These are phyloP conservation scores for Formicarius rufipectus DNA, from an alignment of 2,113 vertebrate genomes.

Conservation along the genomic window DNA sequence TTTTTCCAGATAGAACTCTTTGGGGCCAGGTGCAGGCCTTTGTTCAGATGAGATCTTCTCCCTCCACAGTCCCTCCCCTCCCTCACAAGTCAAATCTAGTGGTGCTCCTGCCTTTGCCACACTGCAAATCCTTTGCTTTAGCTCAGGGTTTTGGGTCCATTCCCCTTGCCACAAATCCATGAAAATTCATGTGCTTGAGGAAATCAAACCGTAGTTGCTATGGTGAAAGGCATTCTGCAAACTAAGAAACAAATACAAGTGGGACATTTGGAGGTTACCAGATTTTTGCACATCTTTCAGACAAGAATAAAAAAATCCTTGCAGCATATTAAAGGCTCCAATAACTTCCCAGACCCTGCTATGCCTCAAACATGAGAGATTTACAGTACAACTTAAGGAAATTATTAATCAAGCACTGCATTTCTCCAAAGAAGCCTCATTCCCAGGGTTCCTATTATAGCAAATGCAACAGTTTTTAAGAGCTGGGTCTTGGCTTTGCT, in stretches of 20 bases:
- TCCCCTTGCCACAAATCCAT: not conserved
- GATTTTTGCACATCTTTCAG: conserved; percentile 12
- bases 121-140: not conserved
- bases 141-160: not conserved
- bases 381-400: not conserved
- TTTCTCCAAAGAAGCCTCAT: not conserved
- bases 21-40: not conserved
- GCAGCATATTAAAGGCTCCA: not conserved
- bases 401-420: not conserved
- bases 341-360: not conserved
- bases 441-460: not conserved
- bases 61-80: not conserved
- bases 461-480: not conserved
- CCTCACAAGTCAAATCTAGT: not conserved
- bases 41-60: not conserved
- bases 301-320: not conserved
- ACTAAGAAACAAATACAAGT: conserved; percentile 60
- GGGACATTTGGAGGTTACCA: conserved; percentile 58
- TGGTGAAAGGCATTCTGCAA: conserved; percentile 61
- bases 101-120: not conserved
- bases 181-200: conserved; percentile 42
- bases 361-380: not conserved
- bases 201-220: conserved; percentile 58
- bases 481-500: not conserved
- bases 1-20: not conserved